Evolutionary conservation across 2,113 vertebrate species (phyloP), one percentile per base, ranked within the genome.

Genomic region (Tupaia chinensis): DNA sequence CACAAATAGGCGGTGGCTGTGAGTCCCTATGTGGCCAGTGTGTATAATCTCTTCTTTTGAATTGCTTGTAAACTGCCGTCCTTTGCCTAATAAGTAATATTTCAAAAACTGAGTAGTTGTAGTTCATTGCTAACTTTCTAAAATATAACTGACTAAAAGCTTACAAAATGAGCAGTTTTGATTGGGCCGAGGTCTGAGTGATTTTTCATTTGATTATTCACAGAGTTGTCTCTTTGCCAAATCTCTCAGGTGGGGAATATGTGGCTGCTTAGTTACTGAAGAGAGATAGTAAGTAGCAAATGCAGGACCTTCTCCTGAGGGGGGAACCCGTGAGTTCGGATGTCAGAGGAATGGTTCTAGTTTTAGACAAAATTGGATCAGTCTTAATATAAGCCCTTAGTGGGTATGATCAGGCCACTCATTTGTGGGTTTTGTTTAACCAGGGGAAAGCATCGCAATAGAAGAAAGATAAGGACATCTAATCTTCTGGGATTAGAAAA

Each of bases 401-500:
- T 91, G 32, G 65, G 22, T 23, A 61, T 85, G 77, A 81, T 69
- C 66, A 65, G 76, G 13, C 54, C 77, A 10, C 84, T 78, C 66
- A 53, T 20, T 89, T 83, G 56, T 66, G 34, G 69, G 3, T 44
- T 93, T 94, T 93, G 72, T 32, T 84, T 92, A 95, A 63, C 17
- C 27, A 96, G 25, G n/a, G 44, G 34, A 74, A 81, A 73, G 23
- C 53, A 81, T 94, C 5, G 7, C 80, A 85, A n/a, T 14, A 77
- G 54, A 79, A 63, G 79, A 15, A 77, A 61, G 25, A 66, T 66
- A 88, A 92, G 20, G 44, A 27, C n/a, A 81, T 32, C 19, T 74
- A 15, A 56, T 94, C 76, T n/a, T 83, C 63, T 89, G 44, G n/a
- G 15, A 63, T 97, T 92, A 22, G 63, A 91, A 90, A 91, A 91